These are phyloP conservation scores for Callitettix versicolor DNA, from an alignment of 1,140 invertebrate genomes.

Conservation along the genomic window DNA sequence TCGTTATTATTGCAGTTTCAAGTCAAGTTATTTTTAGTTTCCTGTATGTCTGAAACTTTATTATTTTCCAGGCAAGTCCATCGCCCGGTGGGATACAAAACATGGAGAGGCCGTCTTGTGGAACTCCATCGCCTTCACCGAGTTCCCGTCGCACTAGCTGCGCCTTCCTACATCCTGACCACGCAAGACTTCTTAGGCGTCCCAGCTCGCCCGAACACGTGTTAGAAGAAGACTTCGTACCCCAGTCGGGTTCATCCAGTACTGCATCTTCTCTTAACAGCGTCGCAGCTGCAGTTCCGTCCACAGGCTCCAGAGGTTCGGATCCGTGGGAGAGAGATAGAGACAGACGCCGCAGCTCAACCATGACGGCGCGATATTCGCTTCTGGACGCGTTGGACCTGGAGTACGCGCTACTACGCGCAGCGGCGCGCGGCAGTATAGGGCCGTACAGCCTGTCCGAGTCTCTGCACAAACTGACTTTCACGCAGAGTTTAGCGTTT, in stretches of 20 bases:
- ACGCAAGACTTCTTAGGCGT: slow-evolving; percentile 46
- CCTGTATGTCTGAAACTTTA: no score
- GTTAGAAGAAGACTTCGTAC: slow-evolving; percentile 26
- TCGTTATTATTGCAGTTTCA: no score
- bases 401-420: slow-evolving; percentile 54
- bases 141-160: slow-evolving; percentile 42
- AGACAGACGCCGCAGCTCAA: slow-evolving; percentile 35
- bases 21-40: no score
- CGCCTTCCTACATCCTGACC: slow-evolving; percentile 52
- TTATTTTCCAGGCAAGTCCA: slow-evolving; percentile 20
- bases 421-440: slow-evolving; percentile 55
- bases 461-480: slow-evolving; percentile 61
- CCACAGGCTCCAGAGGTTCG: slow-evolving; percentile 31
- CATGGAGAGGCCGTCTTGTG: slow-evolving; percentile 24
- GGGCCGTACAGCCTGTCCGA: slow-evolving; percentile 60
- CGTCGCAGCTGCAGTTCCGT: slow-evolving; percentile 30
- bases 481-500: slow-evolving; percentile 62
- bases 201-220: slow-evolving; percentile 38
- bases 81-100: slow-evolving; percentile 17
- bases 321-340: slow-evolving; percentile 31
- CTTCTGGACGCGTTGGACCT: slow-evolving; percentile 58
- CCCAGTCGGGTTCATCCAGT: slow-evolving; percentile 36
- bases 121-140: slow-evolving; percentile 33
- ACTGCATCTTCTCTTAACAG: slow-evolving; percentile 44
- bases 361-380: slow-evolving; percentile 45